Conservation (phyloP, 2,888 invertebrate species). For the Himalopsyche kuldschensis region DNA sequence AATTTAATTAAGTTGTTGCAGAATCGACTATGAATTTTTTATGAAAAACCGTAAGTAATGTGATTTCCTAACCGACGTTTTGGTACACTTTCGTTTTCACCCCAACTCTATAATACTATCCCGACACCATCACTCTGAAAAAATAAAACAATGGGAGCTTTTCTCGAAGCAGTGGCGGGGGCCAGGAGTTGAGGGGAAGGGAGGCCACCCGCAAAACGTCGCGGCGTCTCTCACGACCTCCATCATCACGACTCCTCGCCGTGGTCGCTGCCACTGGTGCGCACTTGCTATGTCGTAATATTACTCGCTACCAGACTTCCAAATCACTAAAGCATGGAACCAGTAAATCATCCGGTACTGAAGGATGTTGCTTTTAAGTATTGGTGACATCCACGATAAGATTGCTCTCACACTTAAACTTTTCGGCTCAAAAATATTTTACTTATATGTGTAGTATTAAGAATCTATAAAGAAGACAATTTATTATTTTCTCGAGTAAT, state of each 20-base stretch:
- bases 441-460: too few relatives aligned
- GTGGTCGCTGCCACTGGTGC: conserved; percentile 24
- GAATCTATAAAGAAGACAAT: too few relatives aligned
- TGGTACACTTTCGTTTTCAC: background rate
- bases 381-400: background rate
- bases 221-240: conserved; percentile 37
- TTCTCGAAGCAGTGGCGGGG: background rate
- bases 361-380: background rate
- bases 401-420: background rate
- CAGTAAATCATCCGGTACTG: background rate
- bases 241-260: conserved; percentile 31
- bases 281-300: background rate
- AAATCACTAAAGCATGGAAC: background rate
- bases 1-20: too few relatives aligned
- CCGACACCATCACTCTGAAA: background rate
- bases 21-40: too few relatives aligned
- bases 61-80: background rate
- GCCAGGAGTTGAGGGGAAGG: conserved; percentile 1
- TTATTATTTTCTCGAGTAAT: too few relatives aligned
- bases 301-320: background rate
- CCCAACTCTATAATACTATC: background rate
- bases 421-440: too few relatives aligned
- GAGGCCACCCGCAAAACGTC: conserved; percentile 34
- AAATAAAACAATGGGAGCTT: conserved; percentile 1
- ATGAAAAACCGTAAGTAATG: too few relatives aligned